phyloP scores from a whole-genome alignment of 1,140 invertebrate species.

The Hypsibius dujardini region DNA sequence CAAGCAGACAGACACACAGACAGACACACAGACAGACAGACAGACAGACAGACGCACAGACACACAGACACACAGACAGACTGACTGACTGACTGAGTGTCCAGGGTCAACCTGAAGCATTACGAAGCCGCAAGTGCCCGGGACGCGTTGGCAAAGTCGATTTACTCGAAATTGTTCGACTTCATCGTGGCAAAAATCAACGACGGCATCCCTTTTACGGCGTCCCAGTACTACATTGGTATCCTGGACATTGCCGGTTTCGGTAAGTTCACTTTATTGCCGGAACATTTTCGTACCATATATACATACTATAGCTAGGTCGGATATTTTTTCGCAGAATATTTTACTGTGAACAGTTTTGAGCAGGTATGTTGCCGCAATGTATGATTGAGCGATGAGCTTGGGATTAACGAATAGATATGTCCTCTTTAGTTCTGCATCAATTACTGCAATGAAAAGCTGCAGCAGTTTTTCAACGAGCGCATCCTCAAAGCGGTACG shows the following conservation, averaged over 20 bases:
- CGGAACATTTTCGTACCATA: no score
- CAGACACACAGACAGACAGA: no score
- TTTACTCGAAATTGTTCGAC: constrained; percentile 88
- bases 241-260: constrained; percentile 96
- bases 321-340: constrained; percentile 16
- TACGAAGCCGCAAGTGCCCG: constrained; percentile 77
- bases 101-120: constrained; percentile 77
- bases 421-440: constrained; percentile 50
- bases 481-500: constrained; percentile 60
- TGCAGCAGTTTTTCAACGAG: constrained; percentile 90
- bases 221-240: constrained; percentile 71
- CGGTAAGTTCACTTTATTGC: no score
- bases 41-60: no score
- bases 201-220: constrained; percentile 65
- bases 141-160: constrained; percentile 85
- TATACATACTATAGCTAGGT: constrained; percentile 16
- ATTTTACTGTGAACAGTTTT: constrained; percentile 24
- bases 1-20: no score
- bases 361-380: no score
- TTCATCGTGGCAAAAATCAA: constrained; percentile 79
- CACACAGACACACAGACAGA: no score
- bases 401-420: no score
- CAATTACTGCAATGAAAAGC: constrained; percentile 51
- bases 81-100: no score
- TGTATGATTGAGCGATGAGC: no score